Evolutionary conservation across 2,888 invertebrate genomes (phyloP).

Genomic region (Teleiodes luculella): DNA sequence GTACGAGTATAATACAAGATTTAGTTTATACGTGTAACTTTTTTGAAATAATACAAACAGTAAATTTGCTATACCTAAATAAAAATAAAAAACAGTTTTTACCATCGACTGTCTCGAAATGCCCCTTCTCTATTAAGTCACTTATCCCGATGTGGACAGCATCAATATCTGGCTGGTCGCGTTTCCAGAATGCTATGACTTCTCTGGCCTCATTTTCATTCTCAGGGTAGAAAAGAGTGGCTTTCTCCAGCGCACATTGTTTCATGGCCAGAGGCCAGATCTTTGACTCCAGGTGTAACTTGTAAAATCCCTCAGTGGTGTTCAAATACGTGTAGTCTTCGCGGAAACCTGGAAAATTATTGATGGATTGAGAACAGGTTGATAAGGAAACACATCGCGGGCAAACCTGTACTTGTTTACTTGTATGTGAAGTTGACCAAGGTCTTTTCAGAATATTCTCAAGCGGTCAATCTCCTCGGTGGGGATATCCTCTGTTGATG

Average conservation of each 20-base stretch:
- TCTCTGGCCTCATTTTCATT: slow-evolving; percentile 20
- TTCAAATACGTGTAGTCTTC: slow-evolving; percentile 26
- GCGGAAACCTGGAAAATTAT: too few species aligned
- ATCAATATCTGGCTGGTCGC: not conserved
- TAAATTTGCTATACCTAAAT: not conserved
- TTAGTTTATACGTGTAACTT: too few species aligned
- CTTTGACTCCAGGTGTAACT: slow-evolving; percentile 22
- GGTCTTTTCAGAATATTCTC: too few species aligned
- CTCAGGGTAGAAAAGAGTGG: slow-evolving; percentile 27
- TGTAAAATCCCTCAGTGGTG: slow-evolving; percentile 2
- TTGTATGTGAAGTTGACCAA: too few species aligned
- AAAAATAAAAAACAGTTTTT: not conserved
- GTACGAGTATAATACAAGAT: too few species aligned
- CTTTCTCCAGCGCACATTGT: slow-evolving; percentile 25
- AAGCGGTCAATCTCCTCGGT: too few species aligned
- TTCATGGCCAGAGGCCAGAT: slow-evolving; percentile 26
- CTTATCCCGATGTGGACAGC: not conserved
- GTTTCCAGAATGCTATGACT: slow-evolving; percentile 2
- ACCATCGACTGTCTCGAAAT: slow-evolving; percentile 2
- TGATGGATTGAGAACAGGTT: too few species aligned
- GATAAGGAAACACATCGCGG: too few species aligned
- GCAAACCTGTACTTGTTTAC: too few species aligned
- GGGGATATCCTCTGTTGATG: too few species aligned
- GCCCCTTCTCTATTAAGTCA: not conserved
- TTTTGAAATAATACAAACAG: too few species aligned